Conservation (phyloP, 2,888 invertebrate genomes). For the Podotricha telesiphe region DNA sequence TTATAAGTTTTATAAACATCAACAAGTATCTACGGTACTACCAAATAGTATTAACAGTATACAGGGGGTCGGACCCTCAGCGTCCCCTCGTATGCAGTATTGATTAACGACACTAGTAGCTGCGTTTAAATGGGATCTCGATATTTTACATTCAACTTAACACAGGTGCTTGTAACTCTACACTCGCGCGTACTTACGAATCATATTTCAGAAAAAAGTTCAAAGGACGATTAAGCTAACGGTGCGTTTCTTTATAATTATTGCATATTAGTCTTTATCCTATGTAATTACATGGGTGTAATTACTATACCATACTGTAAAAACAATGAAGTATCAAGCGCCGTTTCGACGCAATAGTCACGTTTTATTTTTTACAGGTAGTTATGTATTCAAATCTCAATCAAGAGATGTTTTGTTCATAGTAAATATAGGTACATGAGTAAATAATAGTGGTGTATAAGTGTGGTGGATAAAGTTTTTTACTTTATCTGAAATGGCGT, state of each 20-base stretch:
- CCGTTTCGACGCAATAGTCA: too few species aligned
- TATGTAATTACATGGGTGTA: not conserved
- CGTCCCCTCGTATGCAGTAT: conserved; percentile 68
- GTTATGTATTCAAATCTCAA: too few species aligned
- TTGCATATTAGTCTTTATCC: not conserved
- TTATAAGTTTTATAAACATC: too few species aligned
- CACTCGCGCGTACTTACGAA: conserved; percentile 24
- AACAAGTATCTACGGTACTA: not conserved
- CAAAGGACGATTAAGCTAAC: not conserved
- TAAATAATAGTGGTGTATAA: too few species aligned
- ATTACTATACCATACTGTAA: too few species aligned
- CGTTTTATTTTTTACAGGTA: too few species aligned
- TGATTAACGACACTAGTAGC: conserved; percentile 65
- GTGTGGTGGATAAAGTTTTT: too few species aligned
- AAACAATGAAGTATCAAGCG: too few species aligned
- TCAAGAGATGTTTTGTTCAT: too few species aligned
- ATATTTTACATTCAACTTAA: conserved; percentile 43
- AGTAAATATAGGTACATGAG: too few species aligned
- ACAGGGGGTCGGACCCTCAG: conserved; percentile 60
- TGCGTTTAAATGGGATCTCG: conserved; percentile 41
- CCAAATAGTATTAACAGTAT: conserved; percentile 32
- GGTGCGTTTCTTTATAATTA: not conserved
- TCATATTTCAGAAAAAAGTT: conserved; percentile 29
- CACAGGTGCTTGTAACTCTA: conserved; percentile 35
- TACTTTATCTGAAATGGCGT: too few species aligned